A percentile compares a stretch with the other conserved stretches of the same genome.
phyloP scores from a whole-genome alignment of 2,888 invertebrate genomes.

The Yponomeuta malinellus region DNA sequence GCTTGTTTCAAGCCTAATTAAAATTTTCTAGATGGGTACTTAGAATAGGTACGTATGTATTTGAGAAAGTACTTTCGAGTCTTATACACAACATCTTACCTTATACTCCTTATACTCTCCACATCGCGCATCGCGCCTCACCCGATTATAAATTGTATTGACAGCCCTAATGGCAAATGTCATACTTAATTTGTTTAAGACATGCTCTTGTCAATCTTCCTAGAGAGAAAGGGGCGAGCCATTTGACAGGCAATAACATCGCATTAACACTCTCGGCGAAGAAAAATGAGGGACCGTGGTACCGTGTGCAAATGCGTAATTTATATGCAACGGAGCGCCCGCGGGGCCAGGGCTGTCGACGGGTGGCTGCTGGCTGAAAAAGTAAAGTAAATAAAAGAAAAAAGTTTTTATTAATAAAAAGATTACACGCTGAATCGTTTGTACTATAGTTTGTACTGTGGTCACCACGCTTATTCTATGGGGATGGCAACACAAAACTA shows the following conservation, averaged over 20 bases:
- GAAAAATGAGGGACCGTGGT: constrained; percentile 72
- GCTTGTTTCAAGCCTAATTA: too few species aligned
- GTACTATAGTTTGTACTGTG: too few species aligned
- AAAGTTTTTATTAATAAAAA: neutral
- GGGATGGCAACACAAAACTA: too few species aligned
- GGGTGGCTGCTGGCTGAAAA: constrained; percentile 33
- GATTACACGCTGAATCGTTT: too few species aligned
- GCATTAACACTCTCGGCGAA: constrained; percentile 33
- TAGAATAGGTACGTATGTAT: too few species aligned
- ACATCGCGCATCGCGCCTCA: too few species aligned
- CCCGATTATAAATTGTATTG: too few species aligned
- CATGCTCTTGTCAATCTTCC: neutral
- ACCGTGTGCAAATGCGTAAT: constrained; percentile 71
- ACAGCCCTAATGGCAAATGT: neutral
- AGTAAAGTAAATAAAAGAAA: neutral
- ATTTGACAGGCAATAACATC: constrained; percentile 13
- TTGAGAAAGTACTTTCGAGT: too few species aligned
- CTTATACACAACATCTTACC: too few species aligned
- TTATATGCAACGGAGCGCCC: constrained; percentile 68
- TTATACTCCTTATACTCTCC: too few species aligned
- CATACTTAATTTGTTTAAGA: neutral
- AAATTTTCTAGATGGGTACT: too few species aligned
- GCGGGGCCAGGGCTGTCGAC: constrained; percentile 21
- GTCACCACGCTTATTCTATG: too few species aligned
- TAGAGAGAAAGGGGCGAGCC: neutral